A percentile compares a stretch with the other conserved stretches of the same genome.
These are phyloP conservation scores for Etheostoma perlongum DNA, from an alignment of 2,797 vertebrate genomes.

Conservation along the genomic window DNA sequence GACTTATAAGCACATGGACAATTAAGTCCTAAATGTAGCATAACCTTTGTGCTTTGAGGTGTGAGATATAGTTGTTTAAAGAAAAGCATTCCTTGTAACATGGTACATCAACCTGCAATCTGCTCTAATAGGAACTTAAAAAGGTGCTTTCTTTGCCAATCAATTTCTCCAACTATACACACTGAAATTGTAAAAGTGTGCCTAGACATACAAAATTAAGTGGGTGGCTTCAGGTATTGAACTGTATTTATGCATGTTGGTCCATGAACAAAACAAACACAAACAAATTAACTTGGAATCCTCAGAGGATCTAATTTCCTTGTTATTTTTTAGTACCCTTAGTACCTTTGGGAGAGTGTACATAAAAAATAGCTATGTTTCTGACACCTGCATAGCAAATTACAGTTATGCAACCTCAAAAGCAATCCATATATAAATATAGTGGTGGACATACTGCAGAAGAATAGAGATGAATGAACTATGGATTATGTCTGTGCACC, in stretches of 20 bases:
- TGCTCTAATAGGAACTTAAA: slow-evolving; percentile 2
- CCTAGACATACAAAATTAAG: neutral
- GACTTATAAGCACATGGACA: slow-evolving; percentile 19
- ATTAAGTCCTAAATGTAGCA: slow-evolving; percentile 20
- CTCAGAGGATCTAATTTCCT: slow-evolving; percentile 31
- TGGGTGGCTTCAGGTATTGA: neutral
- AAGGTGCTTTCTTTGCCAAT: slow-evolving; percentile 4
- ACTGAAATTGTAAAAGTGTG: too few relatives aligned
- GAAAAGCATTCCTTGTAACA: neutral
- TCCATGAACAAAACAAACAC: slow-evolving; percentile 28
- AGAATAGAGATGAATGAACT: slow-evolving; percentile 63
- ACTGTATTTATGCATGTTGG: slow-evolving; percentile 29
- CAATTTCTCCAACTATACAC: slow-evolving; percentile 2
- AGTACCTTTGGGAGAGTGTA: slow-evolving; percentile 57
- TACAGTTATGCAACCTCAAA: slow-evolving; percentile 44
- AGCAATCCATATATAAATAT: slow-evolving; percentile 72
- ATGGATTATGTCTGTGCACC: slow-evolving; percentile 57
- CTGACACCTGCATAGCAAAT: slow-evolving; percentile 46
- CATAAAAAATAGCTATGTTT: slow-evolving; percentile 50
- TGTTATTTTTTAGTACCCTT: slow-evolving; percentile 63
- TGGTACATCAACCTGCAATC: neutral
- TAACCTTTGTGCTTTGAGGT: neutral
- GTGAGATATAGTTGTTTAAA: neutral
- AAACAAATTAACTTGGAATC: slow-evolving; percentile 45
- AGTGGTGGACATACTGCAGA: slow-evolving; percentile 66